These are phyloP conservation scores for Nesogale talazaci DNA, from an alignment of 2,113 vertebrate genomes.

Conservation along the genomic window DNA sequence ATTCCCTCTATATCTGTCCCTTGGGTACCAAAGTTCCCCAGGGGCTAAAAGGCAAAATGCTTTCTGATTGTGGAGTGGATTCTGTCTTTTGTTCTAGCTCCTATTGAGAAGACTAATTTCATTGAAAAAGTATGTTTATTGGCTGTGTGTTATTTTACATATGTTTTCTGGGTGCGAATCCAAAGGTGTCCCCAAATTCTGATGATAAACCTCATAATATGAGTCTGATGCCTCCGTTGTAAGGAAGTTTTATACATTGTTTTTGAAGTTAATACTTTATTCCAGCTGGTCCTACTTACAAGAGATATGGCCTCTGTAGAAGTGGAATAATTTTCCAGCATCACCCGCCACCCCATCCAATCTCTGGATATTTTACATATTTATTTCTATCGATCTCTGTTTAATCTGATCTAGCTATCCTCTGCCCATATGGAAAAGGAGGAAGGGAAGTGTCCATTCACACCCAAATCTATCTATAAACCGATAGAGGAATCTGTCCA, in stretches of 20 bases:
- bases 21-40: slow-evolving; percentile 25
- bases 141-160: slow-evolving; percentile 23
- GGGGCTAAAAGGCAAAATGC: neutral
- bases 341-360: neutral
- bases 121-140: neutral
- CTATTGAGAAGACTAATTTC: neutral
- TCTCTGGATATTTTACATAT: slow-evolving; percentile 53
- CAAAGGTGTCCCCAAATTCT: neutral
- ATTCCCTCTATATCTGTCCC: neutral
- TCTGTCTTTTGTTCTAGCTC: neutral
- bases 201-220: neutral
- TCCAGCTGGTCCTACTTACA: neutral
- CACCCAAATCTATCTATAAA: slow-evolving; percentile 38
- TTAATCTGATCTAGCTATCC: slow-evolving; percentile 44
- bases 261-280: neutral
- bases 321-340: slow-evolving; percentile 9
- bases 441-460: slow-evolving; percentile 29
- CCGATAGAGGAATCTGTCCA: slow-evolving; percentile 18
- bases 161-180: neutral
- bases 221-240: neutral
- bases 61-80: neutral
- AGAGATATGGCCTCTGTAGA: slow-evolving; percentile 44
- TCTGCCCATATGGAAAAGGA: slow-evolving; percentile 12
- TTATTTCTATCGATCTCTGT: slow-evolving; percentile 17
- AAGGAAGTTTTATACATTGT: neutral